These are phyloP conservation scores for Pedicia rivosa DNA, from an alignment of 2,888 invertebrate genomes.

Conservation along the genomic window DNA sequence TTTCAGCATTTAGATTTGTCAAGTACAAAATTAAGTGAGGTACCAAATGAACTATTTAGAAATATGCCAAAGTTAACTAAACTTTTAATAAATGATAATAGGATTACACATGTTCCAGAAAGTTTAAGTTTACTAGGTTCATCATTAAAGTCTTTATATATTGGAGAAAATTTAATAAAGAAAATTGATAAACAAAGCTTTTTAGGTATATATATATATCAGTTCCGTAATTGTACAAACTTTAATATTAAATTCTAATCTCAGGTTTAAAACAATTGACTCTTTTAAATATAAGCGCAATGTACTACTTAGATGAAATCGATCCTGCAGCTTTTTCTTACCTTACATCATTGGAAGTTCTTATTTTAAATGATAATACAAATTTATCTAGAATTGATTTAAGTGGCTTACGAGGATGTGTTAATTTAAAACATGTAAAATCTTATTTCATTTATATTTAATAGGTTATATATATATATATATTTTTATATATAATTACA, in stretches of 20 bases:
- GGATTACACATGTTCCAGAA: conserved; percentile 40
- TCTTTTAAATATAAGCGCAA: conserved; percentile 42
- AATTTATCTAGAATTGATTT: conserved; percentile 39
- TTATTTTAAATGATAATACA: conserved; percentile 37
- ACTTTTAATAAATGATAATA: conserved; percentile 43
- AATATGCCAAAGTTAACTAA: conserved; percentile 34
- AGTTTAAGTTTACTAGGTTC: conserved; percentile 36
- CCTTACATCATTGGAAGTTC: conserved; percentile 24
- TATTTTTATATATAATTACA: conserved; percentile 18
- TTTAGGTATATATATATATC: conserved; percentile 14
- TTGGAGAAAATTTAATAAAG: conserved; percentile 43
- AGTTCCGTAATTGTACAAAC: neutral
- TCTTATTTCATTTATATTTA: neutral
- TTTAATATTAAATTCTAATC: neutral
- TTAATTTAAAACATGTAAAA: neutral
- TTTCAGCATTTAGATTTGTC: conserved; percentile 38
- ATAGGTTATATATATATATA: neutral
- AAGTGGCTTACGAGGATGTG: too few species aligned
- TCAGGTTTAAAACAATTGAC: conserved; percentile 35
- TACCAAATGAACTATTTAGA: conserved; percentile 37
- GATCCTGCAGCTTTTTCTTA: conserved; percentile 37
- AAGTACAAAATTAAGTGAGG: conserved; percentile 38
- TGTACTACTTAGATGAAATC: conserved; percentile 37
- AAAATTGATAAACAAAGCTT: conserved; percentile 43
- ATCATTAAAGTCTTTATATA: conserved; percentile 38